Evolutionary conservation across 2,888 invertebrate genomes (phyloP).

Genomic region (Coecobrya sp.): DNA sequence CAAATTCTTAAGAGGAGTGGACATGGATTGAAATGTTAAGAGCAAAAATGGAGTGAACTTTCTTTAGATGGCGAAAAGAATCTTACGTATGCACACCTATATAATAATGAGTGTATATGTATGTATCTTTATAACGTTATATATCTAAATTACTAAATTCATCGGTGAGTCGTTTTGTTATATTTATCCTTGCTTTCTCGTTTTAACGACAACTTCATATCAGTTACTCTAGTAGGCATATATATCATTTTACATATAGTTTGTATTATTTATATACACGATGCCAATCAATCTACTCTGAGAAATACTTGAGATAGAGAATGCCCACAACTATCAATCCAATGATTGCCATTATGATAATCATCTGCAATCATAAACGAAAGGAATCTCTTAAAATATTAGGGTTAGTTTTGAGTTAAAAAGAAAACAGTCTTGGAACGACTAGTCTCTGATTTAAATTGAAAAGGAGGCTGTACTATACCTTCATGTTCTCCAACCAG

Average conservation of each 20-base stretch:
- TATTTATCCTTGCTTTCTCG: background rate
- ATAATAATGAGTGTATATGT: background rate
- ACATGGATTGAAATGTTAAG: background rate
- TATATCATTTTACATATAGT: constrained; percentile 7
- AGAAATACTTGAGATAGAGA: constrained; percentile 65
- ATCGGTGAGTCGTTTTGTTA: background rate
- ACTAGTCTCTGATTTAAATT: background rate
- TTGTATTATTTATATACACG: background rate
- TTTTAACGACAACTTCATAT: constrained; percentile 21
- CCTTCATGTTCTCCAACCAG: constrained; percentile 99
- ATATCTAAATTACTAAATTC: constrained; percentile 11
- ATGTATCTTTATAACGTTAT: background rate
- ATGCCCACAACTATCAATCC: constrained; percentile 65
- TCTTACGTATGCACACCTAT: background rate
- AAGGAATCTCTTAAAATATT: constrained; percentile 49
- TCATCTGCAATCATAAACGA: constrained; percentile 54
- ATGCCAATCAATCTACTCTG: constrained; percentile 47
- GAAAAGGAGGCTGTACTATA: constrained; percentile 84
- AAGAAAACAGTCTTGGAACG: background rate
- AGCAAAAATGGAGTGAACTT: background rate
- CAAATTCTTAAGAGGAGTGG: background rate
- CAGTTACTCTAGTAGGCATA: background rate
- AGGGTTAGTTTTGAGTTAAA: constrained; percentile 39
- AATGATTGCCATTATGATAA: constrained; percentile 62
- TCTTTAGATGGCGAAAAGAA: background rate